A percentile compares a stretch with the other conserved stretches of the same genome.
Evolutionary conservation across 2,113 vertebrate genomes (phyloP).

Genomic region (Chaetodon trifascialis): DNA sequence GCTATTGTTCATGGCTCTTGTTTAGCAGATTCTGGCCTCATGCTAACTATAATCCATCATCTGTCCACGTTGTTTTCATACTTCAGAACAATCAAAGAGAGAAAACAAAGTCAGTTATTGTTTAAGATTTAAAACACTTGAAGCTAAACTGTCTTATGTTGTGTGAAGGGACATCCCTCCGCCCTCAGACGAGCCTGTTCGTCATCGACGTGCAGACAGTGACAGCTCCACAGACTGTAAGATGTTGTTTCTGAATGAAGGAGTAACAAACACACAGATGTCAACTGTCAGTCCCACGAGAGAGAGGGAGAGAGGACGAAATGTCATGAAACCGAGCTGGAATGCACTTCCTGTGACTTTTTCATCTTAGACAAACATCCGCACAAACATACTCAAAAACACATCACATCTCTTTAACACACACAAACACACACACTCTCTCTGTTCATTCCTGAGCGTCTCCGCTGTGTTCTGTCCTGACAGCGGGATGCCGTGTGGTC

Average conservation of each 20-base stretch:
- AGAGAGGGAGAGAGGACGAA: not conserved
- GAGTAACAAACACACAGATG: not conserved
- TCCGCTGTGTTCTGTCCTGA: not conserved
- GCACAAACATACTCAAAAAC: not conserved
- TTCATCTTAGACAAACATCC: not conserved
- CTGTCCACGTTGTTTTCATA: too few relatives aligned
- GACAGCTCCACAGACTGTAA: slow-evolving; percentile 39
- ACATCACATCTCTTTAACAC: not conserved
- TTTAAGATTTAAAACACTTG: not conserved
- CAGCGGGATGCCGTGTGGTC: not conserved
- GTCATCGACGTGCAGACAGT: slow-evolving; percentile 12
- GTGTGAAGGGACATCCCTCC: slow-evolving; percentile 18
- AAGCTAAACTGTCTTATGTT: not conserved
- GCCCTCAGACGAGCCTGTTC: slow-evolving; percentile 11
- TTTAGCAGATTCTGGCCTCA: too few relatives aligned
- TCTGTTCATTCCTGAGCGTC: not conserved
- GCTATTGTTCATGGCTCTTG: too few relatives aligned
- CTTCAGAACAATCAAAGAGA: not conserved
- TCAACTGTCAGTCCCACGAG: not conserved
- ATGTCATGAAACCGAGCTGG: slow-evolving; percentile 49
- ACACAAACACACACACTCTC: not conserved
- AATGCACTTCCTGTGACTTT: slow-evolving; percentile 68
- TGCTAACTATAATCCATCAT: too few relatives aligned
- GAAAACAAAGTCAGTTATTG: not conserved
- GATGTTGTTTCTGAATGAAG: slow-evolving; percentile 23